Percentiles rank a stretch among this genome's conserved stretches.
Conservation (phyloP, 23 tunicate species). For the Halocynthia aurantium region DNA sequence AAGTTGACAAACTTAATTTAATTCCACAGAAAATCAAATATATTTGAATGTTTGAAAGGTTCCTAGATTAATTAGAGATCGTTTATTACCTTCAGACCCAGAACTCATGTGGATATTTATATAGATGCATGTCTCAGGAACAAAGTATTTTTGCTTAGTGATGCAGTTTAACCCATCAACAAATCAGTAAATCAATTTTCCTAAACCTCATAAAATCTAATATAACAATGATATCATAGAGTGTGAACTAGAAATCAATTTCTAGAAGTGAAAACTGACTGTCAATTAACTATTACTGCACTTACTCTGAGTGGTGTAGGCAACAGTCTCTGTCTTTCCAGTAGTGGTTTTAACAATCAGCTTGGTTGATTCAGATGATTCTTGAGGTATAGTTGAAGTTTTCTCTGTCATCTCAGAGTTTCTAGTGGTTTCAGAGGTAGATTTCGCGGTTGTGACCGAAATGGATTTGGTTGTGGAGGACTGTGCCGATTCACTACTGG, state of each 20-base stretch:
- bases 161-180: not conserved
- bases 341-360: constrained; percentile 30
- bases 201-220: not conserved
- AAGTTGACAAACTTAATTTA: too few relatives aligned
- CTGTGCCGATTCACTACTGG: not conserved
- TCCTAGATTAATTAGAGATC: too few relatives aligned
- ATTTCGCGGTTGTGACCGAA: not conserved
- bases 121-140: too few relatives aligned
- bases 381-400: constrained; percentile 19
- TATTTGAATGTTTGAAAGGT: too few relatives aligned
- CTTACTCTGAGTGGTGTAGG: constrained; percentile 10
- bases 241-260: too few relatives aligned
- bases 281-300: not conserved
- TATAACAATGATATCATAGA: not conserved
- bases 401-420: not conserved
- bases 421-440: constrained; percentile 1
- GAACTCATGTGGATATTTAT: too few relatives aligned
- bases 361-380: constrained; percentile 5
- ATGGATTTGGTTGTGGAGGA: constrained; percentile 1
- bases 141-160: not conserved
- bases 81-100: too few relatives aligned
- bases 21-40: too few relatives aligned
- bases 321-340: constrained; percentile 13
- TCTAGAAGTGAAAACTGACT: too few relatives aligned
- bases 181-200: not conserved